Evolutionary conservation across 2,113 vertebrate species (phyloP).

Genomic region (Phainopepla nitens): DNA sequence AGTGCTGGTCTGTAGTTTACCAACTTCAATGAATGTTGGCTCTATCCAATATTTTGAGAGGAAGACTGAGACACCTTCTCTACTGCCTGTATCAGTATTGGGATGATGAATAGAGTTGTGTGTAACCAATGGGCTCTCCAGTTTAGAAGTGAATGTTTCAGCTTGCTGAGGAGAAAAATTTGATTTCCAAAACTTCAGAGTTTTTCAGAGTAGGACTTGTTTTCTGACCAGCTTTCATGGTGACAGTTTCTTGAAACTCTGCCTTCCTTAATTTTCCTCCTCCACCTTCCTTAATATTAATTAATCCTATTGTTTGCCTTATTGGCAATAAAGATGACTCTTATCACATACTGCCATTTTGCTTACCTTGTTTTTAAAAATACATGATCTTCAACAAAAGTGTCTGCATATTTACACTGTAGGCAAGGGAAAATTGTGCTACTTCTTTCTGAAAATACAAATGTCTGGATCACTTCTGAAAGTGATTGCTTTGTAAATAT

Average conservation of each 20-base stretch:
- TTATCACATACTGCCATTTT: rapidly evolving
- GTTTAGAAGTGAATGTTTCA: neutral
- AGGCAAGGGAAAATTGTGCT: neutral
- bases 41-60: neutral
- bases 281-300: neutral
- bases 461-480: neutral
- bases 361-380: neutral
- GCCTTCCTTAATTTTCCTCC: neutral
- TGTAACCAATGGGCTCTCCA: neutral
- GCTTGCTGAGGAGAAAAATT: neutral
- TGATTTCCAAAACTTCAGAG: neutral
- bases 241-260: neutral
- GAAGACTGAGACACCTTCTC: neutral
- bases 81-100: neutral
- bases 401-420: neutral
- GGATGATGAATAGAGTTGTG: neutral
- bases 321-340: neutral
- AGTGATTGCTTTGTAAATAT: neutral
- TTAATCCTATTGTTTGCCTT: neutral
- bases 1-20: neutral
- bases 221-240: neutral
- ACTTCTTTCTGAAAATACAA: neutral
- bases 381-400: neutral
- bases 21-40: neutral
- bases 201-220: neutral